Base-by-base conservation (phyloP, 2,888 invertebrate species). In the Ochlodes sylvanus region DNA sequence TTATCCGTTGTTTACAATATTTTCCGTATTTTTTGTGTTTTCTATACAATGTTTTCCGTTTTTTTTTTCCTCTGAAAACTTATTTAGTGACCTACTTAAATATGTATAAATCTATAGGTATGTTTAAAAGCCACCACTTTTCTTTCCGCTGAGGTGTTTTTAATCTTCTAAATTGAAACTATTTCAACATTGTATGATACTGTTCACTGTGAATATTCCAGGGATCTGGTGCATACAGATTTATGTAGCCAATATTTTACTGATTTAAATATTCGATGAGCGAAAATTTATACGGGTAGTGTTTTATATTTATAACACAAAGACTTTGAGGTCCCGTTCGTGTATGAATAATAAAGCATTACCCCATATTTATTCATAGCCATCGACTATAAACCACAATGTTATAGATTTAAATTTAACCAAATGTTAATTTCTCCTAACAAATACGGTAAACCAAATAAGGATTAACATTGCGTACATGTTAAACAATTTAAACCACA, bases 141-240 rank as follows among this genome's bases (percentile, higher is more conserved):
- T 50, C 64, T 57, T 47, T 57, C 34, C 64, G 47, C 47, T 47
- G 12, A 47, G 14, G 21, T 21, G 64, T 64, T 47, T 64, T 64
- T 57, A 64, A 64, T 64, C 34, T 64, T 19, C 56, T 56, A 64
- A 64, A 64, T 64, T 64, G 64, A 64, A 56, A 17, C 47, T 56
- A 56, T 64, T 64, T 64, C 56, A 64, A 56, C 56, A 44, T 32
- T 56, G 44, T 27, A 56, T 47, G 56, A 56, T 64, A 56, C 56
- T 63, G 42, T 34, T 32, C 56, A 41, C 47, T n/a, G 47, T 55
- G 44, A 63, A 42, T 56, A 56, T 64, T 64, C 34, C 47, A 19
- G 34, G 32, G n/a, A 21, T 50, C 14, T 38, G 44, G 56, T 56
- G 56, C 44, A 64, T 56, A 56, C 44, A 64, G 47, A 56, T 64